Percentiles rank a stretch among this genome's conserved stretches.
Conservation (phyloP, 2,888 invertebrate species). For the Eilema depressum region DNA sequence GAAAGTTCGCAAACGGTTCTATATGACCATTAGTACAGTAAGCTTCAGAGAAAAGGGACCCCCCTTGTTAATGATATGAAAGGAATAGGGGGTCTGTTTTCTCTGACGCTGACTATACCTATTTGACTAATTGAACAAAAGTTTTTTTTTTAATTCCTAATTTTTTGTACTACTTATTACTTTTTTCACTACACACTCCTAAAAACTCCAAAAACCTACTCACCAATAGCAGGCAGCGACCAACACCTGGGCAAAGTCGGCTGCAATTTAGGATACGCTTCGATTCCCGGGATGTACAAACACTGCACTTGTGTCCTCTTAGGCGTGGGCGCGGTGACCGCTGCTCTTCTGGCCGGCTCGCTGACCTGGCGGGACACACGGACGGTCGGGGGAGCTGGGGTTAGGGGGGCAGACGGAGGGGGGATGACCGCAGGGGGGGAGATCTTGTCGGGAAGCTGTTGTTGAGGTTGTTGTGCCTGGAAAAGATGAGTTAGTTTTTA, state of each 20-base stretch:
- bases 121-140: too few species aligned
- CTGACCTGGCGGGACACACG: slow-evolving; percentile 10
- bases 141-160: too few species aligned
- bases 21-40: too few species aligned
- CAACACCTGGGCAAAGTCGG: slow-evolving; percentile 90
- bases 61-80: too few species aligned
- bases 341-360: slow-evolving; percentile 9
- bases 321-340: slow-evolving; percentile 35
- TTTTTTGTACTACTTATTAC: too few species aligned
- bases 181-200: too few species aligned
- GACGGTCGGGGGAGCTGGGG: slow-evolving; percentile 2
- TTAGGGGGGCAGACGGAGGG: slow-evolving; percentile 15
- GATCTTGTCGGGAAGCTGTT: slow-evolving; percentile 34
- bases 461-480: slow-evolving; percentile 26
- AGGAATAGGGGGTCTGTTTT: too few species aligned
- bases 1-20: too few species aligned
- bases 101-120: too few species aligned
- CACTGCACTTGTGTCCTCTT: slow-evolving; percentile 71
- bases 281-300: slow-evolving; percentile 93
- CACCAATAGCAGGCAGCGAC: slow-evolving; percentile 91
- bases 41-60: too few species aligned
- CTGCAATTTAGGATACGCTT: slow-evolving; percentile 91
- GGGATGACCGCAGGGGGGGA: slow-evolving; percentile 29
- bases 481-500: not conserved
- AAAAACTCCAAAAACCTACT: slow-evolving; percentile 32